Evolutionary conservation across 1,140 invertebrate genomes (phyloP).

Genomic region (Euwallacea similis): DNA sequence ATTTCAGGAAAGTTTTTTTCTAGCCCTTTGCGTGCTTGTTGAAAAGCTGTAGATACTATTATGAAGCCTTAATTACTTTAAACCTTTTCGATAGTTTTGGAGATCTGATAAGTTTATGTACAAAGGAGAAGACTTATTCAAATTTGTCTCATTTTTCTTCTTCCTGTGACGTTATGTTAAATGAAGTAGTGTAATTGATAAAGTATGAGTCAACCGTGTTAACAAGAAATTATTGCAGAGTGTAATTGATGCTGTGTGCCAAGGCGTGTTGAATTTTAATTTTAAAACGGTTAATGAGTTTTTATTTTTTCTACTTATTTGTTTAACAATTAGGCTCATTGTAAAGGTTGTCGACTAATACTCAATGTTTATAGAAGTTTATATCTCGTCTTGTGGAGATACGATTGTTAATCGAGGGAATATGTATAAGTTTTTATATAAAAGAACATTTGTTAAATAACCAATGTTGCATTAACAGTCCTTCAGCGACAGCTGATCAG

Average conservation of each 20-base stretch:
- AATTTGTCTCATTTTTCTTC: too few species aligned
- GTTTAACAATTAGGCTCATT: not conserved
- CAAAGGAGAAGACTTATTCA: not conserved
- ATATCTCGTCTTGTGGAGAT: not conserved
- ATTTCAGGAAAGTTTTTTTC: conserved; percentile 3
- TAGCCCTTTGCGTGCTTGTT: conserved; percentile 9
- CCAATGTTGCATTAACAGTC: conserved; percentile 18
- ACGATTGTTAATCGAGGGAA: not conserved
- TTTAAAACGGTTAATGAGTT: not conserved
- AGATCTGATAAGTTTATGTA: not conserved
- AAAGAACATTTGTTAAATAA: conserved; percentile 17
- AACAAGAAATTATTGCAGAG: too few species aligned
- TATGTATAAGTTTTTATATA: not conserved
- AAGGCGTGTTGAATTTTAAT: not conserved
- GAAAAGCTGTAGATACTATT: not conserved
- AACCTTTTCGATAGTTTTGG: not conserved
- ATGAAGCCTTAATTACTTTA: not conserved
- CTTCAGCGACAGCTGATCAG: conserved; percentile 15
- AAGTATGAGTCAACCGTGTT: too few species aligned
- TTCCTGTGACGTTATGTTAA: too few species aligned
- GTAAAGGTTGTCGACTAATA: not conserved
- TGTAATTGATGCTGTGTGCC: not conserved
- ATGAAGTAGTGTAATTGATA: too few species aligned
- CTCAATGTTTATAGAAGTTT: not conserved
- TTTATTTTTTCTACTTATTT: not conserved